Percentiles rank a stretch among this genome's conserved stretches.
phyloP scores from a whole-genome alignment of 2,113 vertebrate species.

The Hippocampus abdominalis region DNA sequence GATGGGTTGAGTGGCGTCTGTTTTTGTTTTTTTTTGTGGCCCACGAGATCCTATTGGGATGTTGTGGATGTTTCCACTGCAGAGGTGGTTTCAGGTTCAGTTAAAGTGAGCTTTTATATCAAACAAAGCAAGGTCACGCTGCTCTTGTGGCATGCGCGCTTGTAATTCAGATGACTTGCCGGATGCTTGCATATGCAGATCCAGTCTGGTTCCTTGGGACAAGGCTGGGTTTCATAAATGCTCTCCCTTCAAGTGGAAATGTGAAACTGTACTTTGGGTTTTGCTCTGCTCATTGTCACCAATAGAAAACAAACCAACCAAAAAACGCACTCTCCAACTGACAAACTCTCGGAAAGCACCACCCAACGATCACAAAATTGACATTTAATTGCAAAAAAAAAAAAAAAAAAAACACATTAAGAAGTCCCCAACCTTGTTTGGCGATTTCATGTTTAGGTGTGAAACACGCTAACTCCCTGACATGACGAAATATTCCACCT shows the following conservation, averaged over 20 bases:
- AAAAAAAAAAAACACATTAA: not conserved
- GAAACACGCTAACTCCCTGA: not conserved
- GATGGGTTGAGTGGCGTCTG: not conserved
- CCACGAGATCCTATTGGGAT: conserved; percentile 27
- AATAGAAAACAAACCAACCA: not conserved
- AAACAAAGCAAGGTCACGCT: conserved; percentile 45
- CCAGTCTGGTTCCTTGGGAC: conserved; percentile 15
- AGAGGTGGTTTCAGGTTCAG: conserved; percentile 47
- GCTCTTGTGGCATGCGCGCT: conserved; percentile 24
- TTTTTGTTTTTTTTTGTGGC: conserved; percentile 19
- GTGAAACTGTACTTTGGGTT: not conserved
- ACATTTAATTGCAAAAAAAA: not conserved
- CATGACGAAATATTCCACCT: not conserved
- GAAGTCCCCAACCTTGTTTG: not conserved
- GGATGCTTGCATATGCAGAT: conserved; percentile 28
- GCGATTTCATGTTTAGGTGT: not conserved
- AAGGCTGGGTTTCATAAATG: conserved; percentile 7
- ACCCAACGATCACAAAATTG: not conserved
- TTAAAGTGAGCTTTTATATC: conserved; percentile 35
- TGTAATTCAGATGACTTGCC: conserved; percentile 41
- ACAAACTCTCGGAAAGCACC: not conserved
- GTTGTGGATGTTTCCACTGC: conserved; percentile 31
- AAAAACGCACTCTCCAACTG: not conserved
- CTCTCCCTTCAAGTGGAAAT: conserved; percentile 9
- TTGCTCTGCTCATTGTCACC: not conserved